Percentiles rank a stretch among this genome's conserved stretches.
phyloP scores from a whole-genome alignment of 2,888 invertebrate species.

The Trichogramma evanescens region DNA sequence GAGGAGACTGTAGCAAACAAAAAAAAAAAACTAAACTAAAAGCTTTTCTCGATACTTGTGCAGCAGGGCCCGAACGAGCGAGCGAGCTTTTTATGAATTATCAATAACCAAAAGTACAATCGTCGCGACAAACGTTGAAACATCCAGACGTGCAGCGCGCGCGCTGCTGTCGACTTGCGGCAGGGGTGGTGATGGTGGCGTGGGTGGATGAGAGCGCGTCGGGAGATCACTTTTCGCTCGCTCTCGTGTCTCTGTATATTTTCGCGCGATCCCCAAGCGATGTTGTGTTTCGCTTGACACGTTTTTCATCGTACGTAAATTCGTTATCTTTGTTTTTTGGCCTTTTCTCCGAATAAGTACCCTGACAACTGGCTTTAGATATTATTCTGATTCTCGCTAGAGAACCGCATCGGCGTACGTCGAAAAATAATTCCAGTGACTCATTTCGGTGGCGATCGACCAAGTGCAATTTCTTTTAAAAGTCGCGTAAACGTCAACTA shows the following conservation, averaged over 20 bases:
- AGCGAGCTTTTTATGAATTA: not conserved
- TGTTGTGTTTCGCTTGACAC: conserved; percentile 7
- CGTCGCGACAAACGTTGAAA: conserved; percentile 5
- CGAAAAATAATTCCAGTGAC: too few relatives aligned
- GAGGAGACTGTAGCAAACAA: not conserved
- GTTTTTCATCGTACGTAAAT: not conserved
- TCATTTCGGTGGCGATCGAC: too few relatives aligned
- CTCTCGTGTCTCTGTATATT: not conserved
- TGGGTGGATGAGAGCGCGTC: not conserved
- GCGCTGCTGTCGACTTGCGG: not conserved
- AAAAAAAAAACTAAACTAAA: not conserved
- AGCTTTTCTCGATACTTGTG: not conserved
- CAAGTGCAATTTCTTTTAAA: too few relatives aligned
- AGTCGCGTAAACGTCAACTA: too few relatives aligned
- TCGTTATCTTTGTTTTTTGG: too few relatives aligned
- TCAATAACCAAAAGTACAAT: not conserved
- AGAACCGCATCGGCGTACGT: too few relatives aligned
- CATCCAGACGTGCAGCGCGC: not conserved
- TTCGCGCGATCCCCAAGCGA: conserved; percentile 9
- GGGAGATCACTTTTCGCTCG: conserved; percentile 1
- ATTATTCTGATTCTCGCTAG: too few relatives aligned
- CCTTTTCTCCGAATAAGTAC: too few relatives aligned
- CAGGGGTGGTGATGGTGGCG: too few relatives aligned
- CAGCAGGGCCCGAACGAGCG: not conserved
- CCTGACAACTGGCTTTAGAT: too few relatives aligned